Evolutionary conservation across 2,888 invertebrate species (phyloP), one percentile per base, ranked within the genome.

Genomic region (Amphimallon solstitiale): DNA sequence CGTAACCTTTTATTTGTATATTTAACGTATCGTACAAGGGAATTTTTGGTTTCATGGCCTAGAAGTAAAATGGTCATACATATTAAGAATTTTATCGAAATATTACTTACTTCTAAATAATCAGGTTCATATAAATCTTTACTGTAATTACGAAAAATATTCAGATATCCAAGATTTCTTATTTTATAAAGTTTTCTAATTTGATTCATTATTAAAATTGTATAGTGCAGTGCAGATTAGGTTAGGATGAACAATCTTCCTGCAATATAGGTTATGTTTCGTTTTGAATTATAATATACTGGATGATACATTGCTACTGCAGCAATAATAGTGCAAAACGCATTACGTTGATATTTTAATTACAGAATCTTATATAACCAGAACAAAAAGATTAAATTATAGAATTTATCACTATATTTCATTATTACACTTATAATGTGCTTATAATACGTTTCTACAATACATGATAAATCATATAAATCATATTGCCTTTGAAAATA

Each of bases 1-100:
- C 93, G 79, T 95, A 93, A 1, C 95, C 92, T 77, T 87, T 91
- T 45, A 97, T 81, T 82, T 92, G 90, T 17, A 97, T 84, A 80
- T 93, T 93, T 10, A 97, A 77, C 10, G 86, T 85, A 68, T 91
- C 89, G 80, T 93, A 92, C 10, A 90, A 82, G 1, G 93, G 92
- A 70, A 88, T 86, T 80, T 90, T 88, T 0, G 92, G 86, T 80
- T 88, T 86, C 82, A 87, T 83, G 68, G 83, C 82, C 89, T 89
- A 77, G 48, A 86, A 86, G 14, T 51, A 48, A 64, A 19, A n/a
- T 49, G 23, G 48, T 40, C 21, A n/a, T 19, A 15, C 9, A 37
- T 35, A 63, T 52, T 7, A 62, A 17, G 65, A 10, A 12, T 67
- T n/a, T 51, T 51, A 51, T 3, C 6, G 6, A n/a, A n/a, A n/a